Base-by-base conservation (phyloP, 2,113 vertebrate species). In the Diphyllodes magnificus region DNA sequence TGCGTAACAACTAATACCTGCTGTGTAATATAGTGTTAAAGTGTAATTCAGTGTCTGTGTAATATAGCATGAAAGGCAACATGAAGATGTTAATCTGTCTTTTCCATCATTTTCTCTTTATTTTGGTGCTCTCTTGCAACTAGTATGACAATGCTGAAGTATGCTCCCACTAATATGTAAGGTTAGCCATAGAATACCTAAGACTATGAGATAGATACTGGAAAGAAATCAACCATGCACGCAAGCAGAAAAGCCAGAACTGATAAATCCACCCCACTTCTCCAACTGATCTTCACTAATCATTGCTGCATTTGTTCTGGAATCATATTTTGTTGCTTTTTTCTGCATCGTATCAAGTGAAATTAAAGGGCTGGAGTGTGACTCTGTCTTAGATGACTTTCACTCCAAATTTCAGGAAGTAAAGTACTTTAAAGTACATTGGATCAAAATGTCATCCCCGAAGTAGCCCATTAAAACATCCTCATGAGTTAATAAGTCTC, bases 221-320 rank as follows among this genome's bases (percentile, higher is more conserved):
- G 28, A 37, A 70, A 83, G 7, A 71, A 69, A 25, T 30, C 45
- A 68, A 30, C 9, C 9, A 49, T 4, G 13, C 0, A 6, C 3
- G 14, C 8, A 72, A 72, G 13, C 6, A 44, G 31, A 7, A 81
- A 30, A 23, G 6, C 1, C 40, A 64, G 13, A 83, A 64, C 17
- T 4, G 27, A 19, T n/a, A 8, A 68, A 72, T 23, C 7, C 1
- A 45, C 4, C 1, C 5, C 2, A 7, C 20, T 64, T 59, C 13
- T 59, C 9, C 35, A 54, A 15, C 4, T 31, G 8, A 40, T 49
- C 10, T 53, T 59, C 44, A 45, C 6, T 22, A 27, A 17, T 78
- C 15, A 20, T 69, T 73, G 66, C 30, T 65, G 10, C 8, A 70
- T 73, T 40, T 73, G 1, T 31, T 65, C 30, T 47, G 4, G 6